Conservation (phyloP, 2,113 vertebrate genomes). For the Parotia lawesii region DNA sequence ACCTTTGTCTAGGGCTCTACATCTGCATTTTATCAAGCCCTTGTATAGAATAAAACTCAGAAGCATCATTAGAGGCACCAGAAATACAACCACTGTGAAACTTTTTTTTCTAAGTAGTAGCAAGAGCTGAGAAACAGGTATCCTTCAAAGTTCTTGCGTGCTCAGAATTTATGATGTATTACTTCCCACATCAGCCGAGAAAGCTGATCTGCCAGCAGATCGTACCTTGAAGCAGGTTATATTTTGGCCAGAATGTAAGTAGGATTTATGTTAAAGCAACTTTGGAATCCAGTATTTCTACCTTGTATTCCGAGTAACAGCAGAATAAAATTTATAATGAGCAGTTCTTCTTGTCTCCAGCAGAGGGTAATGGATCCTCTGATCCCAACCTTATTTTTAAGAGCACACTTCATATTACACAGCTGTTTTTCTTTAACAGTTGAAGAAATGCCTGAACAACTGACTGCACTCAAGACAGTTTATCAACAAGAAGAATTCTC, state of each 20-base stretch:
- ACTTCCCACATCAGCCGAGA: not conserved
- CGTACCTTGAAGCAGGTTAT: not conserved
- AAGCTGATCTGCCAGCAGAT: not conserved
- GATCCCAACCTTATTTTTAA: not conserved
- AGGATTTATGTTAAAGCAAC: not conserved
- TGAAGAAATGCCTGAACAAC: slow-evolving; percentile 26
- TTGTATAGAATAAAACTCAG: not conserved
- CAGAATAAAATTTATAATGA: not conserved
- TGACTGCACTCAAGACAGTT: not conserved
- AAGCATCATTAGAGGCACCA: not conserved
- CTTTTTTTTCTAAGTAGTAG: not conserved
- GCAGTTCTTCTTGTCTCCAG: slow-evolving; percentile 17
- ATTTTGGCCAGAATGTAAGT: not conserved
- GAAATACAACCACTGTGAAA: not conserved
- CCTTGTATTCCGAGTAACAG: not conserved
- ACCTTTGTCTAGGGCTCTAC: not conserved
- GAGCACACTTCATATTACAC: not conserved
- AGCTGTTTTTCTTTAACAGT: slow-evolving; percentile 22
- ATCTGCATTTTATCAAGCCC: not conserved
- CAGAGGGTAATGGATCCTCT: slow-evolving; percentile 36
- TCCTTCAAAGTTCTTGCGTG: not conserved
- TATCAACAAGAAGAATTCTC: not conserved
- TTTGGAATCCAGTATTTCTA: not conserved
- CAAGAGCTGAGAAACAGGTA: not conserved
- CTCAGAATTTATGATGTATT: not conserved